Conservation (phyloP, 2,888 invertebrate genomes). For the Isoperla grammatica region DNA sequence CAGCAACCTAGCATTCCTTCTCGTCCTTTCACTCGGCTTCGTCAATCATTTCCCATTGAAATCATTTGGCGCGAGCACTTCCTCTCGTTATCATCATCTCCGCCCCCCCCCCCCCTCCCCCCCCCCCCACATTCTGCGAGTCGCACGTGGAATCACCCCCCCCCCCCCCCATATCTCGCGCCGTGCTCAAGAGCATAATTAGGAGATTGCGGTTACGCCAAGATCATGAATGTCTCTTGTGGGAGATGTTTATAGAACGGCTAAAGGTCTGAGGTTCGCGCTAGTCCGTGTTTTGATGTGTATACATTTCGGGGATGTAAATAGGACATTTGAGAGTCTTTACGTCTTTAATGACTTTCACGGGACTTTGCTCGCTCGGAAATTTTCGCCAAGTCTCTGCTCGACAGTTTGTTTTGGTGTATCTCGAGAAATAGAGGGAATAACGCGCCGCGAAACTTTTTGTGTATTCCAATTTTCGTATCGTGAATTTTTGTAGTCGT, state of each 20-base stretch:
- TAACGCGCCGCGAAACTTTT: too few species aligned
- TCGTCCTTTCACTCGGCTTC: too few species aligned
- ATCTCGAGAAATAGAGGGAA: too few species aligned
- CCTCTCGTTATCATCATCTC: background rate
- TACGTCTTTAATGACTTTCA: slow-evolving; percentile 6
- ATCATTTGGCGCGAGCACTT: background rate
- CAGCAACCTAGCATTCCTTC: too few species aligned
- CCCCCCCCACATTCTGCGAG: background rate
- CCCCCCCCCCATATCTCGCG: background rate
- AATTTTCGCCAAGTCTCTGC: too few species aligned
- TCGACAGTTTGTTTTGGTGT: too few species aligned
- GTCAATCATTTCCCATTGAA: too few species aligned
- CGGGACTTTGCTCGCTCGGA: background rate
- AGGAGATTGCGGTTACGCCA: slow-evolving; percentile 1
- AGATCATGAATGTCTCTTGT: slow-evolving; percentile 6
- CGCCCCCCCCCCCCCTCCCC: background rate
- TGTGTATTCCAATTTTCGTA: too few species aligned
- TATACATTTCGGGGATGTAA: slow-evolving; percentile 6
- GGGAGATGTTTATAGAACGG: slow-evolving; percentile 3
- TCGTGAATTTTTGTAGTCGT: too few species aligned
- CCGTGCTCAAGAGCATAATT: slow-evolving; percentile 10
- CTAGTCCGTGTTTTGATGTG: background rate
- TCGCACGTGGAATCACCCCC: background rate
- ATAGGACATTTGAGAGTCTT: slow-evolving; percentile 8
- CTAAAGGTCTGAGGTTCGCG: background rate